Percentiles rank a stretch among this genome's conserved stretches.
These are phyloP conservation scores for Callinectes sapidus DNA, from an alignment of 2,888 invertebrate genomes.

Conservation along the genomic window DNA sequence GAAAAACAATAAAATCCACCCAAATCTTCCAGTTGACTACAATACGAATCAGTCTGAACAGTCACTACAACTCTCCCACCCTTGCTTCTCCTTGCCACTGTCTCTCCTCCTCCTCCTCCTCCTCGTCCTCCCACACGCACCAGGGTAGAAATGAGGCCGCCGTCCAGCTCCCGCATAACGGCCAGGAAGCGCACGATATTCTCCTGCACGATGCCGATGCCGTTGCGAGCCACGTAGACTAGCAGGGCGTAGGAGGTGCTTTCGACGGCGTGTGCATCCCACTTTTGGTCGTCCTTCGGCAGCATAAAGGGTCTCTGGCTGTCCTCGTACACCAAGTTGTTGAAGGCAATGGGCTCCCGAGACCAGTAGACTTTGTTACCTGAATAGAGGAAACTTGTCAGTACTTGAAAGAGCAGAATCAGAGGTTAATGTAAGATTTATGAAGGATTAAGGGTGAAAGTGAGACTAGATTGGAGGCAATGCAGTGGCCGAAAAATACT, in stretches of 20 bases:
- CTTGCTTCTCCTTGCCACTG: neutral
- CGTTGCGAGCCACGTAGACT: slow-evolving; percentile 75
- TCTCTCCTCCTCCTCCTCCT: neutral
- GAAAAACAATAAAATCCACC: neutral
- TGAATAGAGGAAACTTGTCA: neutral
- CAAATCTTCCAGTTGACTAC: neutral
- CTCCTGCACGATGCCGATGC: slow-evolving; percentile 74
- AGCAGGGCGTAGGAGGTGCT: slow-evolving; percentile 77
- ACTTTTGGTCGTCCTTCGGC: slow-evolving; percentile 72
- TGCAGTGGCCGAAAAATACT: neutral
- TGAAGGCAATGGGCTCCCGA: slow-evolving; percentile 68
- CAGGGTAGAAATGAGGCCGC: slow-evolving; percentile 74
- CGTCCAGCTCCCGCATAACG: slow-evolving; percentile 74
- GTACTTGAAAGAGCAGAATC: neutral
- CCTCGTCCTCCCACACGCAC: slow-evolving; percentile 57
- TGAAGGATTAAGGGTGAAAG: neutral
- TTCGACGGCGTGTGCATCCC: slow-evolving; percentile 76
- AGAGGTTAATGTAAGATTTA: neutral
- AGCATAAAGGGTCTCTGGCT: slow-evolving; percentile 73
- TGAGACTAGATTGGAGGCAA: neutral
- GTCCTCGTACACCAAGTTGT: slow-evolving; percentile 71
- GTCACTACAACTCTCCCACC: neutral
- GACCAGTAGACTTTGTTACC: slow-evolving; percentile 73
- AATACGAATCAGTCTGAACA: neutral
- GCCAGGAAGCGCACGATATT: slow-evolving; percentile 75